Evolutionary conservation across 1,140 invertebrate species (phyloP).

Genomic region (Octopus bimaculoides): DNA sequence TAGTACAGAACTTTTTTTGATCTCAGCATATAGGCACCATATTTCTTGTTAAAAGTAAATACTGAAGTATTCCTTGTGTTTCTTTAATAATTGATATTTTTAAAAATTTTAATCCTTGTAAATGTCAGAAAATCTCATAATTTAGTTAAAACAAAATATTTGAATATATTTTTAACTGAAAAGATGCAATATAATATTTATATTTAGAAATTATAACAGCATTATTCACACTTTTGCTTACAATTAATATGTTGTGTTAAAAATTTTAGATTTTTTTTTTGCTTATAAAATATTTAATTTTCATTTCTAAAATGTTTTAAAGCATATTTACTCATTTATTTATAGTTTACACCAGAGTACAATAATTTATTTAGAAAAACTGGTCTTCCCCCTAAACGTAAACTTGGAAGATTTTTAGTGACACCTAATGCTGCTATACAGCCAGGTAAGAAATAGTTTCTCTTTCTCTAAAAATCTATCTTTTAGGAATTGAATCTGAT

Average conservation of each 20-base stretch:
- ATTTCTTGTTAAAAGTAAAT: too few species aligned
- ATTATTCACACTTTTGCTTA: neutral
- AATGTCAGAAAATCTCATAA: too few species aligned
- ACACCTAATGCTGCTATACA: conserved; percentile 82
- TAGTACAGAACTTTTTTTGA: too few species aligned
- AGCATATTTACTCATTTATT: conserved; percentile 14
- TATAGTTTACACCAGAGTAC: conserved; percentile 62
- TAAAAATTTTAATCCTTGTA: too few species aligned
- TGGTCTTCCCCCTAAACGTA: conserved; percentile 85
- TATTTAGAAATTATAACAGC: too few species aligned
- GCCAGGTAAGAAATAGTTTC: conserved; percentile 61
- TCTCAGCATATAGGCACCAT: too few species aligned
- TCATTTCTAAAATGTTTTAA: neutral
- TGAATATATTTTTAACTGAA: too few species aligned
- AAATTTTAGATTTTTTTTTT: neutral
- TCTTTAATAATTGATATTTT: too few species aligned
- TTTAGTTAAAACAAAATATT: too few species aligned
- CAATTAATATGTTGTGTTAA: neutral
- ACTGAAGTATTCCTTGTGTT: too few species aligned
- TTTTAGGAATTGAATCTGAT: too few species aligned
- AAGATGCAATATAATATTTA: too few species aligned
- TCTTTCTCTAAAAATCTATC: neutral
- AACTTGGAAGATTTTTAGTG: conserved; percentile 79
- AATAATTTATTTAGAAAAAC: conserved; percentile 79
- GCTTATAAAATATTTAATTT: conserved; percentile 2